A percentile compares a stretch with the other conserved stretches of the same genome.
These are phyloP conservation scores for Cinclus cinclus DNA, from an alignment of 2,113 vertebrate species.

Conservation along the genomic window DNA sequence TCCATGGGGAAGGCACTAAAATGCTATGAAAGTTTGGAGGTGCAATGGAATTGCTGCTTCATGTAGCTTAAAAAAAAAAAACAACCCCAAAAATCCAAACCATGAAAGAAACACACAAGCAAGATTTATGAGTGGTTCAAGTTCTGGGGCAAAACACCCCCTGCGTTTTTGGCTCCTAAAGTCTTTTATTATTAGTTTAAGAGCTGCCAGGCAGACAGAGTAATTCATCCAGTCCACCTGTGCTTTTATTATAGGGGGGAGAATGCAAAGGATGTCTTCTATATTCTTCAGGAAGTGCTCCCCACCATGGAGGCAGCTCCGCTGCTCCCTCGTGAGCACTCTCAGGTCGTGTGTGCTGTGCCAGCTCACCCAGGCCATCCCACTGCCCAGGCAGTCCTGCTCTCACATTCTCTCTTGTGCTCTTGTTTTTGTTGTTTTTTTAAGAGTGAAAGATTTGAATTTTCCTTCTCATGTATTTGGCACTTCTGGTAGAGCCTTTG, in stretches of 20 bases:
- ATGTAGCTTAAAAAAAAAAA: neutral
- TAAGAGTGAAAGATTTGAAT: neutral
- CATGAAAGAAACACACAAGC: neutral
- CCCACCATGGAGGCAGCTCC: neutral
- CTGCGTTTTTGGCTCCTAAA: neutral
- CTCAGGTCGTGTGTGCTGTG: neutral
- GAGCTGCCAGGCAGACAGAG: neutral
- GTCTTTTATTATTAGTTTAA: neutral
- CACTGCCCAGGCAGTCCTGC: neutral
- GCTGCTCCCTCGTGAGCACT: neutral
- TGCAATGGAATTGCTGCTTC: neutral
- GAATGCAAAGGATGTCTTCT: constrained; percentile 21
- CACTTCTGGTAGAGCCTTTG: neutral
- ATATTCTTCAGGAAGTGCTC: neutral
- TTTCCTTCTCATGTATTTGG: neutral
- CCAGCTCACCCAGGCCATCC: neutral
- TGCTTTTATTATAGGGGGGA: neutral
- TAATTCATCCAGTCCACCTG: neutral
- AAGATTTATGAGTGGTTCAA: neutral
- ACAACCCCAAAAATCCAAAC: neutral
- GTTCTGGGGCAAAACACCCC: neutral
- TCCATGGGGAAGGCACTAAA: neutral
- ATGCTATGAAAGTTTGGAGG: neutral
- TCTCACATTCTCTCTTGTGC: neutral
- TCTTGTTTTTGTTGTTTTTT: neutral